Percentiles rank a stretch among this genome's conserved stretches.
These are phyloP conservation scores for Hemistola chrysoprasaria DNA, from an alignment of 2,888 invertebrate genomes.

Conservation along the genomic window DNA sequence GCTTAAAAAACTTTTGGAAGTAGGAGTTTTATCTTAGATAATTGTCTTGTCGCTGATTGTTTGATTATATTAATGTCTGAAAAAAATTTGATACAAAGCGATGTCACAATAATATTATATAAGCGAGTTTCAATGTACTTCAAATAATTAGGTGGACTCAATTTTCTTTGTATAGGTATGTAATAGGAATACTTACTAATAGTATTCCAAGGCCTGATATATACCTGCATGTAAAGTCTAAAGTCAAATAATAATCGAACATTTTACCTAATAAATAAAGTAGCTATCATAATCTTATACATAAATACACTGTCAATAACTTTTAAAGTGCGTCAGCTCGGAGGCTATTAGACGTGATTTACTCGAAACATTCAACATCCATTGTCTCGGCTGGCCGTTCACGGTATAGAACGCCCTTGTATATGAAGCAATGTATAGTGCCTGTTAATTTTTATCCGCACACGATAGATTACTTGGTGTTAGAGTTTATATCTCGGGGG, in stretches of 20 bases:
- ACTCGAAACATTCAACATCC: conserved; percentile 49
- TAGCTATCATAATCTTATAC: too few species aligned
- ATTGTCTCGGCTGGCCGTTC: conserved; percentile 55
- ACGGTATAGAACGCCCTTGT: conserved; percentile 38
- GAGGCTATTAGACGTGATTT: conserved; percentile 59
- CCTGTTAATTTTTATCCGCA: conserved; percentile 46
- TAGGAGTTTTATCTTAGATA: conserved; percentile 27
- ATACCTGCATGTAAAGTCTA: too few species aligned
- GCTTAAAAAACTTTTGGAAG: conserved; percentile 40
- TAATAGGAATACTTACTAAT: too few species aligned
- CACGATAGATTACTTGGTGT: conserved; percentile 46
- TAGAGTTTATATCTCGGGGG: conserved; percentile 40
- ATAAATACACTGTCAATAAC: conserved; percentile 56
- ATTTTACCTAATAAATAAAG: conserved; percentile 33
- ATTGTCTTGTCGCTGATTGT: conserved; percentile 23
- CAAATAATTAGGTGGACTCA: too few species aligned
- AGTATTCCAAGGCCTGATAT: too few species aligned
- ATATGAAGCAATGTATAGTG: conserved; percentile 50
- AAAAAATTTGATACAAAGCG: too few species aligned
- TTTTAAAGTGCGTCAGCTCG: conserved; percentile 57
- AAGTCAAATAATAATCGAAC: too few species aligned
- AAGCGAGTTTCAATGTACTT: too few species aligned
- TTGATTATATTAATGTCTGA: conserved; percentile 12
- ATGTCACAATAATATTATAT: too few species aligned
- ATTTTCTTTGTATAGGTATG: too few species aligned